Base-by-base conservation (phyloP, 2,113 vertebrate genomes). In the Actinemys pallida region DNA sequence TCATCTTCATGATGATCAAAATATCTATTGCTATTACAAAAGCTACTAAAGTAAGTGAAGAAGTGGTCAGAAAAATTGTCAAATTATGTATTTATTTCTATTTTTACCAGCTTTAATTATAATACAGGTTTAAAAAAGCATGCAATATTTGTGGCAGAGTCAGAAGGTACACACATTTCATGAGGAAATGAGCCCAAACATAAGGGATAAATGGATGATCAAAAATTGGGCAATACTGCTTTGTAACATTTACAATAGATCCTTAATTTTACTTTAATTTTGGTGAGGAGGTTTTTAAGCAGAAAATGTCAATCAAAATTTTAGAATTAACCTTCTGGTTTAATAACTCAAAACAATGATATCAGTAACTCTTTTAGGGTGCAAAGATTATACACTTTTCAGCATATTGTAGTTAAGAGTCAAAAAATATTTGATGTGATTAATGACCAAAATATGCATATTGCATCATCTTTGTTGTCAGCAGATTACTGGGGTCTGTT, bases 381-480 rank as follows among this genome's bases (percentile, higher is more conserved):
- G 88, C 93, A 92, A 94, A 95, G 57, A 90, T 92, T 88, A 95
- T 94, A 65, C 7, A 91, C 56, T 95, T 96, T 92, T 84, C 22
- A 1, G 1, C 86, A 13, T 3, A 1, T 50, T 57, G 54, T 83
- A 81, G 17, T 50, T 85, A 90, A 69, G 45, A 54, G 52, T 78
- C 47, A 87, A 91, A 94, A 78, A 92, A 52, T 84, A 57, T 95
- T 93, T 88, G 83, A 65, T 24, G 27, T 79, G 59, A 91, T 91
- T 91, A 95, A 92, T 95, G 89, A 91, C 79, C 27, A 42, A 83
- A 83, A 56, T 92, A 83, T 88, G 90, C 54, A 92, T 87, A 92
- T 93, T 85, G 81, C 42, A 78, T 93, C 54, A 84, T 94, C 59
- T 93, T 95, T 94, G 79, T 88, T 93, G 54, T 92, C 89, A 95